Percentiles rank a stretch among this genome's conserved stretches.
Conservation (phyloP, 2,113 vertebrate species). For the Tylochromis polylepis region DNA sequence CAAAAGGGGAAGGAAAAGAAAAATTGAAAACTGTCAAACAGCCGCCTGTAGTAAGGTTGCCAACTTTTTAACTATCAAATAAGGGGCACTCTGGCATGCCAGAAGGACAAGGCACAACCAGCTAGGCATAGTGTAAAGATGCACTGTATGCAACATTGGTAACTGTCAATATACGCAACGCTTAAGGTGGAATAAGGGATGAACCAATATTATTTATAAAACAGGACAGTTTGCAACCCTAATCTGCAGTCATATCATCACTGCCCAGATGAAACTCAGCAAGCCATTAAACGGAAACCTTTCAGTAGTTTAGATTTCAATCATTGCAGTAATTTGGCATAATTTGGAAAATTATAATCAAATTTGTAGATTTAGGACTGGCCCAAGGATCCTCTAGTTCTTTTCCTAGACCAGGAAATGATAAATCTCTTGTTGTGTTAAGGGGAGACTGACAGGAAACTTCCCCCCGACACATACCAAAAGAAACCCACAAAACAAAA, state of each 20-base stretch:
- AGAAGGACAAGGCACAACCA: background rate
- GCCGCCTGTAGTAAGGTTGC: background rate
- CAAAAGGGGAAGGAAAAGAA: background rate
- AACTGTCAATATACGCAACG: background rate
- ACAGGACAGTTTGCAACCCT: background rate
- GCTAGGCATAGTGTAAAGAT: background rate
- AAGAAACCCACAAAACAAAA: no score
- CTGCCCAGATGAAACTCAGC: background rate
- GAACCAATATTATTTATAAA: background rate
- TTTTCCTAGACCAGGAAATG: background rate
- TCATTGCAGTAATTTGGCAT: background rate
- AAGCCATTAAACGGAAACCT: background rate
- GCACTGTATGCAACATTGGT: background rate
- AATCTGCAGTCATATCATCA: background rate
- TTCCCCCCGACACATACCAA: no score
- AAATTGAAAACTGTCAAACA: background rate
- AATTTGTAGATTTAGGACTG: background rate
- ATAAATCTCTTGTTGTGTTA: background rate
- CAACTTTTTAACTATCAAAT: background rate
- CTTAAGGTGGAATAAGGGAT: background rate
- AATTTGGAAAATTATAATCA: background rate
- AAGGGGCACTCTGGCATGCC: rapidly evolving
- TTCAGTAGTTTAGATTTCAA: background rate
- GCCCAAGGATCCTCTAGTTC: background rate
- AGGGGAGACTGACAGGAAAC: no score